Percentiles rank a stretch among this genome's conserved stretches.
These are phyloP conservation scores for Apamea monoglypha DNA, from an alignment of 2,888 invertebrate genomes.

Conservation along the genomic window DNA sequence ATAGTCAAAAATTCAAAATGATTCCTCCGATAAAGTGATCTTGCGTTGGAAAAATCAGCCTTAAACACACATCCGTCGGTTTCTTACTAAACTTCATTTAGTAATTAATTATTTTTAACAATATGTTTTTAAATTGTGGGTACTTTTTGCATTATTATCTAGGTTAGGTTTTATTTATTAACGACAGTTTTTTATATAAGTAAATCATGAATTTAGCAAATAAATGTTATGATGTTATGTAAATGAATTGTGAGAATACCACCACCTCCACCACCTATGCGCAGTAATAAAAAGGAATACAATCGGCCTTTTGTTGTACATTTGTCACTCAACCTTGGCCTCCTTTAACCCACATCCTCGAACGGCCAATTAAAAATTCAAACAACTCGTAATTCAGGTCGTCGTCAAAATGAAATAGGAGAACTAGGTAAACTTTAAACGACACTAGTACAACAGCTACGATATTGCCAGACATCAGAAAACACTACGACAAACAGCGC, in stretches of 20 bases:
- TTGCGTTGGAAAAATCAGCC: too few species aligned
- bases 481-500: not conserved
- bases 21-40: too few species aligned
- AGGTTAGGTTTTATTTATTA: not conserved
- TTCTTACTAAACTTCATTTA: not conserved
- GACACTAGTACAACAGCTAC: not conserved
- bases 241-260: not conserved
- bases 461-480: constrained; percentile 3
- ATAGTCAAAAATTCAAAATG: too few species aligned
- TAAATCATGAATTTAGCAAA: not conserved
- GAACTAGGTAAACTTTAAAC: constrained; percentile 22
- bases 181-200: not conserved
- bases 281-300: constrained; percentile 17
- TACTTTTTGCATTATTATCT: not conserved
- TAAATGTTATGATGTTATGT: not conserved
- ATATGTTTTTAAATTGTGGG: not conserved
- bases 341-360: constrained; percentile 8
- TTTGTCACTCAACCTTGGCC: constrained; percentile 28
- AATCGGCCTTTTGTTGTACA: constrained; percentile 7
- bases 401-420: constrained; percentile 28
- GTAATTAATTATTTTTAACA: not conserved
- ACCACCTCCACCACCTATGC: not conserved
- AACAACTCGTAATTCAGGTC: constrained; percentile 13
- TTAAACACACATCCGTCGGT: too few species aligned
- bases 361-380: constrained; percentile 39